Conservation (phyloP, 2,113 vertebrate species). For the Etheostoma spectabile region DNA sequence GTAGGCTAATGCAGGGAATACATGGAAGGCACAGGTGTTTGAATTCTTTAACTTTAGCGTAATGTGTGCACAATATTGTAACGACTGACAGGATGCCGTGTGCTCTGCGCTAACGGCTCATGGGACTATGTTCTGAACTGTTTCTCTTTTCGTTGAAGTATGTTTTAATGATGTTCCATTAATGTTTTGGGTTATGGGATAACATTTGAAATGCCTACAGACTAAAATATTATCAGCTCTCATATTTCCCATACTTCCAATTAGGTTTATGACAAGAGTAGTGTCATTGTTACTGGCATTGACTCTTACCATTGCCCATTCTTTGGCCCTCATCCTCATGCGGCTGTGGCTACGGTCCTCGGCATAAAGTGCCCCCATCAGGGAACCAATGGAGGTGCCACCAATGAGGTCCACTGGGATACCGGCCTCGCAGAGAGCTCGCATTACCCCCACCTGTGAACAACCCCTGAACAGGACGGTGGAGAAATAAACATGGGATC, state of each 20-base stretch:
- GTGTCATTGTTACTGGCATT: neutral
- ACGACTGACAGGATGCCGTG: no score
- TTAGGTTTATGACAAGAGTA: neutral
- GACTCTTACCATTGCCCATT: conserved; percentile 93
- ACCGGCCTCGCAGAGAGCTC: conserved; percentile 88
- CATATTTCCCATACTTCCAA: neutral
- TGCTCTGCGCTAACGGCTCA: no score
- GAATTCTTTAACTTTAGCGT: no score
- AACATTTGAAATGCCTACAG: neutral
- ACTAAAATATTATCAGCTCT: neutral
- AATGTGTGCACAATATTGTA: no score
- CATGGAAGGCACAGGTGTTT: no score
- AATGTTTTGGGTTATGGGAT: neutral
- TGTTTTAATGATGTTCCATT: no score
- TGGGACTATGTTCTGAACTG: no score
- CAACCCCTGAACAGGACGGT: conserved; percentile 87
- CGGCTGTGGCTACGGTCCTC: conserved; percentile 92
- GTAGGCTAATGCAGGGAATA: no score
- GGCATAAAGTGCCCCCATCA: conserved; percentile 93
- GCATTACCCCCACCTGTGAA: conserved; percentile 92
- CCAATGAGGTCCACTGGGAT: conserved; percentile 95
- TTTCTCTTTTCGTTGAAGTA: no score
- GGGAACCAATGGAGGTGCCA: conserved; percentile 93
- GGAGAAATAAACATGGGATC: neutral
- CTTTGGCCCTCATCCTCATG: conserved; percentile 90